Evolutionary conservation across 1,140 invertebrate genomes (phyloP).

Genomic region (Sitobion miscanthi): DNA sequence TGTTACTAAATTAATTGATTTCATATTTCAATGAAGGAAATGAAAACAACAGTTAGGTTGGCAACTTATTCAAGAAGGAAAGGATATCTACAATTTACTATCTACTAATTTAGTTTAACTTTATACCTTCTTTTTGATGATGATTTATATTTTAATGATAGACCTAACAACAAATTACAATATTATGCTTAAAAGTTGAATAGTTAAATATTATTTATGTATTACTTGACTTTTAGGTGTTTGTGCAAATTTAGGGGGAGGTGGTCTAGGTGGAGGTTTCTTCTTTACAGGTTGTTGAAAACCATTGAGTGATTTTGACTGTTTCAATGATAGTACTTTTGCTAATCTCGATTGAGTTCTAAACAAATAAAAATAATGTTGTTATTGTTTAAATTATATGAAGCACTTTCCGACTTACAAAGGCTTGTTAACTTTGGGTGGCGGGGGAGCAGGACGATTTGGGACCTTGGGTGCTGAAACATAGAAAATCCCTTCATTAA

Average conservation of each 20-base stretch:
- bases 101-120: not conserved
- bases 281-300: slow-evolving; percentile 61
- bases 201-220: slow-evolving; percentile 54
- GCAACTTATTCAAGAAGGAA: not conserved
- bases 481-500: not conserved
- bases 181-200: not conserved
- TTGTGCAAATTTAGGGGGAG: slow-evolving; percentile 64
- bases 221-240: slow-evolving; percentile 52
- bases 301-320: slow-evolving; percentile 39
- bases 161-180: slow-evolving; percentile 8
- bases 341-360: slow-evolving; percentile 41
- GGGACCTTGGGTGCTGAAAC: slow-evolving; percentile 62
- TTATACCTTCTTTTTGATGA: not conserved
- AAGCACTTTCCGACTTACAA: not conserved
- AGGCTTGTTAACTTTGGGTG: slow-evolving; percentile 59
- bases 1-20: not conserved
- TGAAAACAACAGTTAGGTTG: not conserved
- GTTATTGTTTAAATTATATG: not conserved
- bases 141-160: slow-evolving; percentile 18
- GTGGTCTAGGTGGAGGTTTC: slow-evolving; percentile 66
- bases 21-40: not conserved
- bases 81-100: not conserved
- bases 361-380: not conserved
- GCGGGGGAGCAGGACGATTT: slow-evolving; percentile 63
- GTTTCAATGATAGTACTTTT: slow-evolving; percentile 39